These are phyloP conservation scores for Stegana nigrithorax DNA, from an alignment of 2,888 invertebrate species.

Conservation along the genomic window DNA sequence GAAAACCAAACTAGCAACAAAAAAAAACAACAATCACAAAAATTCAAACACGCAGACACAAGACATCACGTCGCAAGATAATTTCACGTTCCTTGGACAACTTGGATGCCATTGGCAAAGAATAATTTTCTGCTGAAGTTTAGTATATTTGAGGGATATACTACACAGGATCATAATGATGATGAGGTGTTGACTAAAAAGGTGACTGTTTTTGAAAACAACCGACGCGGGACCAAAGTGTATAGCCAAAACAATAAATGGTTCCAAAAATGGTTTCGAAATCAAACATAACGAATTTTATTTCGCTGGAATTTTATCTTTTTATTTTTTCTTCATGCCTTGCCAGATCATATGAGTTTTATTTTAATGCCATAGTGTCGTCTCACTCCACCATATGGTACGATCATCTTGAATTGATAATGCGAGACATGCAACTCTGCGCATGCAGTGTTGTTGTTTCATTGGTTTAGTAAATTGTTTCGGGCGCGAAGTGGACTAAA, in stretches of 20 bases:
- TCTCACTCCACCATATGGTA: too few relatives aligned
- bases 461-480: too few relatives aligned
- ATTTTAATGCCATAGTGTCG: too few relatives aligned
- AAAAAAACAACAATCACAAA: constrained; percentile 32
- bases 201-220: constrained; percentile 95
- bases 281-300: too few relatives aligned
- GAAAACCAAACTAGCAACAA: constrained; percentile 17
- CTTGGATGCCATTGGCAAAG: constrained; percentile 82
- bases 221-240: constrained; percentile 95
- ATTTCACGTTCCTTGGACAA: constrained; percentile 91
- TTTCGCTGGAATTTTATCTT: background rate
- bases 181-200: constrained; percentile 99
- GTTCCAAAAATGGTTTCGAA: constrained; percentile 95
- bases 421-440: too few relatives aligned
- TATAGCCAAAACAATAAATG: constrained; percentile 96
- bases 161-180: constrained; percentile 90
- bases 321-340: too few relatives aligned
- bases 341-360: too few relatives aligned
- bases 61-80: constrained; percentile 90
- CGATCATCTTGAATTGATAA: too few relatives aligned
- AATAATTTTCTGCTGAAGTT: constrained; percentile 53
- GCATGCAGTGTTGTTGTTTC: too few relatives aligned
- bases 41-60: background rate
- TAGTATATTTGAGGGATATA: background rate
- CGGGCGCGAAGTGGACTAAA: too few relatives aligned